Conservation (phyloP, 1,140 invertebrate genomes). For the Drosophila ohnishii region DNA sequence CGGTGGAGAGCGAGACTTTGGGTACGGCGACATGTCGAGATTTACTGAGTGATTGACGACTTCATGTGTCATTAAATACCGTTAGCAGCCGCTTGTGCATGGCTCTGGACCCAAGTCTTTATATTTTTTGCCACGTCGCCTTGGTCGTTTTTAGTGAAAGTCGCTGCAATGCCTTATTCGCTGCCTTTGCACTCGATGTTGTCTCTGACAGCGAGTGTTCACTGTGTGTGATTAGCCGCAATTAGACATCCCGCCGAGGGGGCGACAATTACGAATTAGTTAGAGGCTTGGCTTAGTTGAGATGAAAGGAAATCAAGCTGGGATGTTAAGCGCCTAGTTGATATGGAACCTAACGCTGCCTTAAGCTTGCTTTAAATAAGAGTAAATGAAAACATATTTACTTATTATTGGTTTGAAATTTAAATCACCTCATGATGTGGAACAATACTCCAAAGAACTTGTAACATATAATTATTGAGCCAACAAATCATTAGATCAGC, state of each 20-base stretch:
- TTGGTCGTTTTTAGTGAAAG: constrained; percentile 34
- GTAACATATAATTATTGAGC: not conserved
- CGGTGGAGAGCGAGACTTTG: constrained; percentile 32
- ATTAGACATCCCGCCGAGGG: constrained; percentile 54
- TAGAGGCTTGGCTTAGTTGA: not conserved
- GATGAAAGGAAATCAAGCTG: not conserved
- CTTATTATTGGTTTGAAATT: not conserved
- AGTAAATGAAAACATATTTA: no score
- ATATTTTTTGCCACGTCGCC: constrained; percentile 15
- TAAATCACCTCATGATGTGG: not conserved
- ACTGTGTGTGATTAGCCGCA: constrained; percentile 57
- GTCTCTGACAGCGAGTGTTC: constrained; percentile 13
- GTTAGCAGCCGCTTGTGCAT: constrained; percentile 56
- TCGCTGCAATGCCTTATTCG: constrained; percentile 17
- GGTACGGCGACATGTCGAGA: constrained; percentile 74
- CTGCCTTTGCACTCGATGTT: not conserved
- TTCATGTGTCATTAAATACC: constrained; percentile 81
- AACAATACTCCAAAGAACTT: not conserved
- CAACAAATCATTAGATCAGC: not conserved
- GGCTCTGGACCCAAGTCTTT: constrained; percentile 23
- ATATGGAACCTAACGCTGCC: not conserved
- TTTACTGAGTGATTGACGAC: constrained; percentile 80
- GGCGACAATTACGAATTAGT: constrained; percentile 33
- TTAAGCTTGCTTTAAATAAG: no score
- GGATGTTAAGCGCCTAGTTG: not conserved